Conservation (phyloP, 2,797 vertebrate genomes). For the Melanotaenia nigrans region DNA sequence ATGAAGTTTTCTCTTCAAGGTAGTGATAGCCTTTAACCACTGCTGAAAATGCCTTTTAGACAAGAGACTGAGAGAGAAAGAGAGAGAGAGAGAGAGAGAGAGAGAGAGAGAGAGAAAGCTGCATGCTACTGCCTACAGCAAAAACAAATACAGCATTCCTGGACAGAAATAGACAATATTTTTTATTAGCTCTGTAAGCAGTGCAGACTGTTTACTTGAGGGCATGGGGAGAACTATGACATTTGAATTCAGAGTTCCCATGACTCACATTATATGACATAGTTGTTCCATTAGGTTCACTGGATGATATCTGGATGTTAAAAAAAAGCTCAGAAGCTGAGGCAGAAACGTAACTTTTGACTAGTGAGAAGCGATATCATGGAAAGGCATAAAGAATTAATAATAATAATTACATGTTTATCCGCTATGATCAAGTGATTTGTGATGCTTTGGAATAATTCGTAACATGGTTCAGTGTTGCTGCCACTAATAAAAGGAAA, state of each 20-base stretch:
- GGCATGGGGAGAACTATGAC: conserved; percentile 62
- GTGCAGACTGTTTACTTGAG: conserved; percentile 46
- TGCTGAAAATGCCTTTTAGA: conserved; percentile 23
- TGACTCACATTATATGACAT: conserved; percentile 43
- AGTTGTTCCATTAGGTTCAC: conserved; percentile 14
- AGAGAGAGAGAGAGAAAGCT: background rate
- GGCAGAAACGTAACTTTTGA: background rate
- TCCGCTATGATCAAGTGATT: conserved; percentile 17
- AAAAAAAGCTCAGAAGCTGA: conserved; percentile 6
- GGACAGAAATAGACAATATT: conserved; percentile 63
- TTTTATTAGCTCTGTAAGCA: conserved; percentile 49
- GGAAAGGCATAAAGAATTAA: background rate
- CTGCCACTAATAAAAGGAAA: conserved; percentile 44
- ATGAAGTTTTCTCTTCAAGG: conserved; percentile 28
- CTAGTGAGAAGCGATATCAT: conserved; percentile 5
- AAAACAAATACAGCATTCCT: conserved; percentile 69
- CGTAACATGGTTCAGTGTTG: conserved; percentile 14
- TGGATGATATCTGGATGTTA: conserved; percentile 19
- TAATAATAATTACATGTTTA: conserved; percentile 11
- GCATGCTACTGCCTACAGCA: conserved; percentile 12
- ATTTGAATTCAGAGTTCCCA: conserved; percentile 65
- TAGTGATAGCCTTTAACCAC: conserved; percentile 19
- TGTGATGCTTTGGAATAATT: conserved; percentile 21
- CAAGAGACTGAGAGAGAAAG: background rate
- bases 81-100: background rate